Evolutionary conservation across 1,140 invertebrate genomes (phyloP).

Genomic region (Drosophila seguyi): DNA sequence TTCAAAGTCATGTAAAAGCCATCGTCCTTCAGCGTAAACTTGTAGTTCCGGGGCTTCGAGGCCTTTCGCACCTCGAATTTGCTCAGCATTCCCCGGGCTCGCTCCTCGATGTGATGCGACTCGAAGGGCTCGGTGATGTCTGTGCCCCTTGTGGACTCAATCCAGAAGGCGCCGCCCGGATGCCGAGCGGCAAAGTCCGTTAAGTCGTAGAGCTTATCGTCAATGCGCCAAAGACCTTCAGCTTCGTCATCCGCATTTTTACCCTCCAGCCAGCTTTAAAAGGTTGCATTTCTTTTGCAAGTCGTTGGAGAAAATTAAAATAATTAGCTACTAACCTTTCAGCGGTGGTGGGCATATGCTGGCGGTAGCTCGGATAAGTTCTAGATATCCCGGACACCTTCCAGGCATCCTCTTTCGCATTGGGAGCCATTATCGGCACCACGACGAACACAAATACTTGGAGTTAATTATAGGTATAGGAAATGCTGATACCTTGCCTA

Average conservation of each 20-base stretch:
- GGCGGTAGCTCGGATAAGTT: conserved; percentile 67
- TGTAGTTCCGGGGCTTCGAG: conserved; percentile 87
- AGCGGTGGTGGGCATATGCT: conserved; percentile 21
- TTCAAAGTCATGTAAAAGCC: conserved; percentile 90
- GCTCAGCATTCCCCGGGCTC: conserved; percentile 86
- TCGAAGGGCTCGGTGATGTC: conserved; percentile 93
- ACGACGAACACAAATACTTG: neutral
- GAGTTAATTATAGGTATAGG: conserved; percentile 2
- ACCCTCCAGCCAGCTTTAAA: conserved; percentile 87
- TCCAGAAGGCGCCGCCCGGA: conserved; percentile 93
- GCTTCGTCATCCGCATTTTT: conserved; percentile 90
- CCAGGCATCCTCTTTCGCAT: conserved; percentile 55
- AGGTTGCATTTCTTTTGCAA: neutral
- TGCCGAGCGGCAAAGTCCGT: conserved; percentile 89
- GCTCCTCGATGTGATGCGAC: conserved; percentile 87
- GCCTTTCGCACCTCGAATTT: conserved; percentile 88
- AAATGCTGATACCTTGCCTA: conserved; percentile 20
- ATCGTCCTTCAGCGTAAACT: conserved; percentile 89
- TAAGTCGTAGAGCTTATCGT: conserved; percentile 91
- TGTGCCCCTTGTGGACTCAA: conserved; percentile 89
- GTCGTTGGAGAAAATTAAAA: neutral
- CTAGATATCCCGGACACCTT: conserved; percentile 61
- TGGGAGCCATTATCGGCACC: conserved; percentile 53
- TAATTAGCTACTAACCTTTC: conserved; percentile 44
- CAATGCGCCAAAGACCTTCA: conserved; percentile 92